Evolutionary conservation across 2,888 invertebrate species (phyloP).

Genomic region (Pantelozetes paolii): DNA sequence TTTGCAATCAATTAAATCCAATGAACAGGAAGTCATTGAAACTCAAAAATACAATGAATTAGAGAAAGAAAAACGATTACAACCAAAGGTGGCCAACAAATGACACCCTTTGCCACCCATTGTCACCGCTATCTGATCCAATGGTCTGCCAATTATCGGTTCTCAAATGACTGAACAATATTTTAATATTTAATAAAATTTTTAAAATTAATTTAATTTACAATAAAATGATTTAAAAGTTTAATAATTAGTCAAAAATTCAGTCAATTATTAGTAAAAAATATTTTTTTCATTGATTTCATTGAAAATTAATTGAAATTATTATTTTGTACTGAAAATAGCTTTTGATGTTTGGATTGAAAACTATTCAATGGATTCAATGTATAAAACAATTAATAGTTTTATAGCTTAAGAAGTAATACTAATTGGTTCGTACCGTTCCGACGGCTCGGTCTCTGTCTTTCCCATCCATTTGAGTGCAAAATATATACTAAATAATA

Average conservation of each 20-base stretch:
- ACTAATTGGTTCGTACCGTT: constrained; percentile 22
- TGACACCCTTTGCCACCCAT: not conserved
- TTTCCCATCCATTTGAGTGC: constrained; percentile 4
- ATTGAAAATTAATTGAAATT: no score
- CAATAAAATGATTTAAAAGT: no score
- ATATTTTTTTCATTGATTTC: no score
- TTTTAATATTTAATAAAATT: not conserved
- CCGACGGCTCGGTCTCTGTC: not conserved
- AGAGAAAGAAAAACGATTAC: constrained; percentile 38
- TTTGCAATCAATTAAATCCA: not conserved
- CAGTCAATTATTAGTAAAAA: no score
- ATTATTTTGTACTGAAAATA: constrained; percentile 4
- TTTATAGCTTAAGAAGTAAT: constrained; percentile 3
- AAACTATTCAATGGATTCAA: not conserved
- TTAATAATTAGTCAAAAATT: no score
- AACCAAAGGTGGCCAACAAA: constrained; percentile 23
- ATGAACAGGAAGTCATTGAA: constrained; percentile 19
- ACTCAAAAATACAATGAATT: constrained; percentile 15
- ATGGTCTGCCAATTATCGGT: not conserved
- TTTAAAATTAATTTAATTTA: not conserved
- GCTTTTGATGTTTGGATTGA: not conserved
- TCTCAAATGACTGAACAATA: not conserved
- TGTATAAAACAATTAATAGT: no score
- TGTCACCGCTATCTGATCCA: not conserved
- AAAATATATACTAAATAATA: constrained; percentile 30